phyloP scores from a whole-genome alignment of 2,113 vertebrate genomes.

The Platanista minor region DNA sequence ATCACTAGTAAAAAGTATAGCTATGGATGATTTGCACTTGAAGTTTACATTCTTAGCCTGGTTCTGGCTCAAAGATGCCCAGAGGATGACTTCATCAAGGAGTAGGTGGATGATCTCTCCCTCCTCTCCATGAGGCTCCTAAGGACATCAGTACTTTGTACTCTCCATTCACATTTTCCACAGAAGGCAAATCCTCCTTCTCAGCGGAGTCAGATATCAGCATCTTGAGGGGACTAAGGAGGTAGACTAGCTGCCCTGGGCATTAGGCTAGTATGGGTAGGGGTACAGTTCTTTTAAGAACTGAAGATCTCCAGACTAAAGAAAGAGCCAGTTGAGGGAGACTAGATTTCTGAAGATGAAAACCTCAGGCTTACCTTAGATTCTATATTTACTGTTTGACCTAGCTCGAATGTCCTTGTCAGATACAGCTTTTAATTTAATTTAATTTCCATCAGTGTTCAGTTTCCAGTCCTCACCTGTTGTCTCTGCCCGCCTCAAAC shows the following conservation, averaged over 20 bases:
- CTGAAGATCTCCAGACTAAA: background rate
- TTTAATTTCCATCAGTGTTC: background rate
- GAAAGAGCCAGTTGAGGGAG: background rate
- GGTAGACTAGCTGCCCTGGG: background rate
- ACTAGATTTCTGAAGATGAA: background rate
- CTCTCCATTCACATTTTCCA: background rate
- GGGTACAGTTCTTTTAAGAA: background rate
- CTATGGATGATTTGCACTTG: background rate
- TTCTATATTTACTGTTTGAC: background rate
- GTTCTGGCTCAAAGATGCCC: background rate
- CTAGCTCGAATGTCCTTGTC: background rate
- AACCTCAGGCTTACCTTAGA: background rate
- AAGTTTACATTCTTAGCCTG: background rate
- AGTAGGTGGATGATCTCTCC: background rate
- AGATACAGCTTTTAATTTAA: background rate
- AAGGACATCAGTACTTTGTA: too few species aligned
- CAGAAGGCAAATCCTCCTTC: background rate
- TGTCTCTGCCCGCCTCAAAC: background rate
- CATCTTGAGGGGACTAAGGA: background rate
- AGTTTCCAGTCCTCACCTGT: conserved; percentile 17
- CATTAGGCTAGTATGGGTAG: background rate
- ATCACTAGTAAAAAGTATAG: background rate
- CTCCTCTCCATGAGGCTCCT: background rate
- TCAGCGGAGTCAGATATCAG: background rate
- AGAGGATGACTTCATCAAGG: background rate